phyloP scores from a whole-genome alignment of 2,113 vertebrate genomes.

The Percopsis transmontana region DNA sequence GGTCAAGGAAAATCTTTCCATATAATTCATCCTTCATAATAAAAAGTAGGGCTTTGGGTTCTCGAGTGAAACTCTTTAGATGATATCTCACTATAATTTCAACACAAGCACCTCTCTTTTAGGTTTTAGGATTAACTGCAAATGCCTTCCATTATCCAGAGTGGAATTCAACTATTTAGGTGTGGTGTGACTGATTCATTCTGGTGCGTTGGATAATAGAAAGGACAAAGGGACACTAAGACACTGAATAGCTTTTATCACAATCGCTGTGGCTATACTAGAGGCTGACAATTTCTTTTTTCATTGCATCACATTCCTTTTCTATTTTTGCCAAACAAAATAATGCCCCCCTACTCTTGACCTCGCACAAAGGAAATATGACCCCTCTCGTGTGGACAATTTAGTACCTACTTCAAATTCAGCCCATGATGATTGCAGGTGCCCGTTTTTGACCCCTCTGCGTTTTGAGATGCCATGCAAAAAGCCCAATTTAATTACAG shows the following conservation, averaged over 20 bases:
- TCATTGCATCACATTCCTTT: constrained; percentile 46
- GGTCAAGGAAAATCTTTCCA: background rate
- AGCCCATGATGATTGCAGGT: constrained; percentile 61
- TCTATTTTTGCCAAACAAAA: constrained; percentile 46
- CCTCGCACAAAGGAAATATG: constrained; percentile 46
- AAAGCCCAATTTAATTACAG: constrained; percentile 77
- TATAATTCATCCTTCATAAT: background rate
- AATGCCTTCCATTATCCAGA: constrained; percentile 1
- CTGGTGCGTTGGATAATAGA: constrained; percentile 6
- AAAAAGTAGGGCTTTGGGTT: constrained; percentile 4
- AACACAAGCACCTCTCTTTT: constrained; percentile 2
- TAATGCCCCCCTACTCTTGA: constrained; percentile 53
- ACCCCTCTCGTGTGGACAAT: constrained; percentile 60
- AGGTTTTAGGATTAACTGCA: background rate
- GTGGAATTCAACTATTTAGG: background rate
- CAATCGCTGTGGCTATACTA: constrained; percentile 10
- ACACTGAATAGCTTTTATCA: constrained; percentile 11
- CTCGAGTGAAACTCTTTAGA: background rate
- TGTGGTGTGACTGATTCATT: constrained; percentile 8
- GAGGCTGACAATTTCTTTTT: constrained; percentile 9
- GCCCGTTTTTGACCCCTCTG: constrained; percentile 55
- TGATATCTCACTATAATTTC: constrained; percentile 1
- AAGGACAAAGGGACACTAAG: constrained; percentile 8
- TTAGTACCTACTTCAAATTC: constrained; percentile 58
- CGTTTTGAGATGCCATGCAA: constrained; percentile 71